Evolutionary conservation across 1,140 invertebrate genomes (phyloP).

Genomic region (Anadara kagoshimensis): DNA sequence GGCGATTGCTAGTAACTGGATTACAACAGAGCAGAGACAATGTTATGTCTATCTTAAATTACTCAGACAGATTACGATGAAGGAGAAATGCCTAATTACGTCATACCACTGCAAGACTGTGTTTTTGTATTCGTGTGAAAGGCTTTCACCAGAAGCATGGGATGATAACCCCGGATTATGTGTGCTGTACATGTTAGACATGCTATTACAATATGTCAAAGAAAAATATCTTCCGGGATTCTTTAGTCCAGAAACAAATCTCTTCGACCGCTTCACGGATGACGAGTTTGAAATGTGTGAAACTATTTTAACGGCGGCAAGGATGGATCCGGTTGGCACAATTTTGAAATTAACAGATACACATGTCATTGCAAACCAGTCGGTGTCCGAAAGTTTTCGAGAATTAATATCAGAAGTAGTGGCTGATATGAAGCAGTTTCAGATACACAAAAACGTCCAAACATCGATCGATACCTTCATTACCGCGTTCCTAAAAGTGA

Average conservation of each 20-base stretch:
- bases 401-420: not conserved
- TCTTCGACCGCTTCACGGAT: not conserved
- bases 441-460: not conserved
- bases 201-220: not conserved
- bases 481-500: not conserved
- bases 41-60: slow-evolving; percentile 12
- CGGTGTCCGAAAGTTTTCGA: not conserved
- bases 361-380: not conserved
- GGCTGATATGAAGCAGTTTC: not conserved
- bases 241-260: slow-evolving; percentile 15
- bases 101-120: slow-evolving; percentile 14
- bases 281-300: not conserved
- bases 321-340: not conserved
- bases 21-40: slow-evolving; percentile 8
- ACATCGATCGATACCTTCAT: not conserved
- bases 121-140: slow-evolving; percentile 7
- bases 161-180: not conserved
- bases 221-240: slow-evolving; percentile 1
- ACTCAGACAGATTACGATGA: not conserved
- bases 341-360: slow-evolving; percentile 12
- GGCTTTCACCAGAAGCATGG: slow-evolving; percentile 6
- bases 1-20: not conserved
- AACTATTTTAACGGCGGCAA: not conserved
- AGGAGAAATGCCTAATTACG: not conserved
- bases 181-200: slow-evolving; percentile 10